phyloP scores from a whole-genome alignment of 2,113 vertebrate species.

The Mirza zaza region DNA sequence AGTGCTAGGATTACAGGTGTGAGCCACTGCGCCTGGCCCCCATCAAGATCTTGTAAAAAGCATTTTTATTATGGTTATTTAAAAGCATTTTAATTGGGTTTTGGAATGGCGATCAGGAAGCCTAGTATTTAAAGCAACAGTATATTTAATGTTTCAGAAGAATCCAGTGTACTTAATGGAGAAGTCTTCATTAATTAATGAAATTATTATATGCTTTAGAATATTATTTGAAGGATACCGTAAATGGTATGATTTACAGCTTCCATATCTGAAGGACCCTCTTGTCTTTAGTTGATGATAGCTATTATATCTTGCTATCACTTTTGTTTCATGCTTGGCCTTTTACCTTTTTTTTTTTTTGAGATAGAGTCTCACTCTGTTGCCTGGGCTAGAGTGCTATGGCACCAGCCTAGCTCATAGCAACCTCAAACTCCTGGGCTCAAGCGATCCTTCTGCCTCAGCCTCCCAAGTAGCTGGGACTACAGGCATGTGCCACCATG shows the following conservation, averaged over 20 bases:
- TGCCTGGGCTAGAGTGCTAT: too few species aligned
- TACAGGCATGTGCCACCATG: too few species aligned
- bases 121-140: not conserved
- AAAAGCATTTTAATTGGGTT: not conserved
- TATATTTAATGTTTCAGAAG: not conserved
- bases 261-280: not conserved
- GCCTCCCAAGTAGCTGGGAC: too few species aligned
- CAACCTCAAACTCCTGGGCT: too few species aligned
- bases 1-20: too few species aligned
- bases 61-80: slow-evolving; percentile 33
- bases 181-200: not conserved
- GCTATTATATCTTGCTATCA: not conserved
- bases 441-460: too few species aligned
- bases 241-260: not conserved
- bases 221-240: slow-evolving; percentile 27
- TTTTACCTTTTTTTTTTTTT: not conserved
- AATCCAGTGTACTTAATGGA: not conserved
- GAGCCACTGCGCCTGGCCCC: too few species aligned
- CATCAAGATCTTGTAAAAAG: not conserved
- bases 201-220: slow-evolving; percentile 43
- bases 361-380: too few species aligned
- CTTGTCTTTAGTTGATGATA: not conserved
- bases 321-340: not conserved
- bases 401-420: too few species aligned
- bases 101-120: not conserved